phyloP scores from a whole-genome alignment of 2,113 vertebrate species.

The Nestor notabilis region DNA sequence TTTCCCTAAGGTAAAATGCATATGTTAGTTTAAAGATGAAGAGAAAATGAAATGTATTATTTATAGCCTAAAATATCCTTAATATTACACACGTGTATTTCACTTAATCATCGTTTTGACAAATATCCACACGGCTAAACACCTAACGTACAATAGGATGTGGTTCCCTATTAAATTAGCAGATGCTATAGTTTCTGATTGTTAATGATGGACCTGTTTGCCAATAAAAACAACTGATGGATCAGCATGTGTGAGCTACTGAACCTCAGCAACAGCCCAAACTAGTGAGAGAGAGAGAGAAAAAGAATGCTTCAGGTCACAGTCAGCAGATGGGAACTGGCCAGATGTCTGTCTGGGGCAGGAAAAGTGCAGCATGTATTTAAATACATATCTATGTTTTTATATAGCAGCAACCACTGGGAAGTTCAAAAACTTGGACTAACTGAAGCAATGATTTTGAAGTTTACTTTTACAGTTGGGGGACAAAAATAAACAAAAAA shows the following conservation, averaged over 20 bases:
- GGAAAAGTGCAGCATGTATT: slow-evolving; percentile 48
- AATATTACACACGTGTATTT: slow-evolving; percentile 15
- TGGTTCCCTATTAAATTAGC: slow-evolving; percentile 55
- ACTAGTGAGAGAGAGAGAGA: slow-evolving; percentile 39
- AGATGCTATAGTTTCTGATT: slow-evolving; percentile 46
- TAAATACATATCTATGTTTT: slow-evolving; percentile 45
- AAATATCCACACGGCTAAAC: slow-evolving; percentile 50
- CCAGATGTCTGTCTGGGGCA: slow-evolving; percentile 68
- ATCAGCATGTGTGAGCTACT: slow-evolving; percentile 58
- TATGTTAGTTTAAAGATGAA: slow-evolving; percentile 39
- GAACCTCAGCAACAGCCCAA: slow-evolving; percentile 51
- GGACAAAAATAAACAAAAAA: not conserved
- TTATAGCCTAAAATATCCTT: slow-evolving; percentile 47
- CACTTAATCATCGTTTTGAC: slow-evolving; percentile 41
- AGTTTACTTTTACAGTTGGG: not conserved
- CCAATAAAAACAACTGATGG: slow-evolving; percentile 63
- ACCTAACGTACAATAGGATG: slow-evolving; percentile 53
- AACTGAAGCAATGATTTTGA: not conserved
- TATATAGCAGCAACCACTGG: not conserved
- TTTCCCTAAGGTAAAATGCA: slow-evolving; percentile 39
- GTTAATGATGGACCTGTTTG: slow-evolving; percentile 50
- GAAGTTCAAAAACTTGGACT: slow-evolving; percentile 24
- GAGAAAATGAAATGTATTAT: slow-evolving; percentile 44
- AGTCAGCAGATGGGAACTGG: slow-evolving; percentile 61
- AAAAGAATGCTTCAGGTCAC: slow-evolving; percentile 62